These are phyloP conservation scores for Lagopus leucura DNA, from an alignment of 2,113 vertebrate species.

Conservation along the genomic window DNA sequence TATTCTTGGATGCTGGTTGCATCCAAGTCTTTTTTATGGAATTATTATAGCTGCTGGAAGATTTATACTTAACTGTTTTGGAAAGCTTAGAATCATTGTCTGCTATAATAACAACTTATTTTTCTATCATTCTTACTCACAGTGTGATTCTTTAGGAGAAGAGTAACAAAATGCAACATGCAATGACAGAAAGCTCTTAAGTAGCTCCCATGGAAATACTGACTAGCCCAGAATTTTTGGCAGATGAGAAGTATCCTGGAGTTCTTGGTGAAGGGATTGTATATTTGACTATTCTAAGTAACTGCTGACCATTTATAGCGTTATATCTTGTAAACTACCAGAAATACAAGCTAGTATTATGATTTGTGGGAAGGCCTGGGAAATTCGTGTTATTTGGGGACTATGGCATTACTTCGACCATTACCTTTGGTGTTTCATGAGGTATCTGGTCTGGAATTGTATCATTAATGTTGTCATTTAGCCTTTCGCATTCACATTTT, in stretches of 20 bases:
- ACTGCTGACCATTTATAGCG: not conserved
- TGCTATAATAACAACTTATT: not conserved
- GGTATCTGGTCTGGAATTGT: not conserved
- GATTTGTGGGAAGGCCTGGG: not conserved
- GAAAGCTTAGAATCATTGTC: not conserved
- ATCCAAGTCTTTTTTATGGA: not conserved
- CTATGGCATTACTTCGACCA: not conserved
- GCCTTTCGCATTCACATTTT: not conserved
- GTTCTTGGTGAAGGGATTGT: not conserved
- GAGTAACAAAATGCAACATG: not conserved
- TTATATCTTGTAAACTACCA: not conserved
- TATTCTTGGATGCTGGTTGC: not conserved
- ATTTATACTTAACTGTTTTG: not conserved
- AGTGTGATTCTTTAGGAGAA: not conserved
- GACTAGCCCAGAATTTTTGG: not conserved
- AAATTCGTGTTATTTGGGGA: not conserved
- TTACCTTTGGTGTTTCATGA: not conserved
- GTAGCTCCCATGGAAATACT: not conserved
- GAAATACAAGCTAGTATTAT: not conserved
- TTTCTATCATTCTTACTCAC: not conserved
- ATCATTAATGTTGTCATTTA: not conserved
- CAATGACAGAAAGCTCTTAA: not conserved
- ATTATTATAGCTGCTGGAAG: not conserved
- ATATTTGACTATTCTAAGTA: conserved; percentile 15
- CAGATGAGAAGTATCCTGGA: not conserved